These are phyloP conservation scores for Thunnus maccoyii DNA, from an alignment of 2,113 vertebrate species.

Conservation along the genomic window DNA sequence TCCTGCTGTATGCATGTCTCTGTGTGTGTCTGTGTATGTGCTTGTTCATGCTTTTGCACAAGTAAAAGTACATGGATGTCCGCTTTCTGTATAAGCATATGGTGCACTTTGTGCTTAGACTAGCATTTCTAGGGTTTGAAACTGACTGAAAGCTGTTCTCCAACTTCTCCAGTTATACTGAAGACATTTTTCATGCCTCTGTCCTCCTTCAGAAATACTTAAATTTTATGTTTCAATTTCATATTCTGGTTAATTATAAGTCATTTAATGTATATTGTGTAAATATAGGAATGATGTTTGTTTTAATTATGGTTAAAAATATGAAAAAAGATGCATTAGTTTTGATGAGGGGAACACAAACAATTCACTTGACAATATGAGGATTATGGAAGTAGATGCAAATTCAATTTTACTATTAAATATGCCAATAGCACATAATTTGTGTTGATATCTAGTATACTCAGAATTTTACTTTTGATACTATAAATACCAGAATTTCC, in stretches of 20 bases:
- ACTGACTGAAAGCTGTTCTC: background rate
- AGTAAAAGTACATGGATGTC: conserved; percentile 18
- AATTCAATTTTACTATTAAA: too few relatives aligned
- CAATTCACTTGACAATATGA: too few relatives aligned
- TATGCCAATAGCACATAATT: too few relatives aligned
- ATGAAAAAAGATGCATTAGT: too few relatives aligned
- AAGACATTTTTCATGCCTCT: too few relatives aligned
- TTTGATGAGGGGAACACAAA: too few relatives aligned
- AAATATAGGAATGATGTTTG: too few relatives aligned
- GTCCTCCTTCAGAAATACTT: too few relatives aligned
- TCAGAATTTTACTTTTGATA: background rate
- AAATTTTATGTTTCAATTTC: background rate
- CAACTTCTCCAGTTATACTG: too few relatives aligned
- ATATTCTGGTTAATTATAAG: background rate
- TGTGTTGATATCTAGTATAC: too few relatives aligned
- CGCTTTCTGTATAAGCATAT: conserved; percentile 38
- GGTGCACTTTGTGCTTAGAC: conserved; percentile 11
- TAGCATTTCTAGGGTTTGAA: conserved; percentile 4
- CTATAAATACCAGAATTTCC: background rate
- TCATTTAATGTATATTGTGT: background rate
- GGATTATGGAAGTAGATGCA: too few relatives aligned
- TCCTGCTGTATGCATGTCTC: conserved; percentile 1
- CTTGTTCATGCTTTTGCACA: conserved; percentile 2
- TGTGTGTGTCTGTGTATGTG: conserved; percentile 29
- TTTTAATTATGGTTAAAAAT: too few relatives aligned